Conservation (phyloP, 1,140 invertebrate genomes). For the Drosophila bifasciata region DNA sequence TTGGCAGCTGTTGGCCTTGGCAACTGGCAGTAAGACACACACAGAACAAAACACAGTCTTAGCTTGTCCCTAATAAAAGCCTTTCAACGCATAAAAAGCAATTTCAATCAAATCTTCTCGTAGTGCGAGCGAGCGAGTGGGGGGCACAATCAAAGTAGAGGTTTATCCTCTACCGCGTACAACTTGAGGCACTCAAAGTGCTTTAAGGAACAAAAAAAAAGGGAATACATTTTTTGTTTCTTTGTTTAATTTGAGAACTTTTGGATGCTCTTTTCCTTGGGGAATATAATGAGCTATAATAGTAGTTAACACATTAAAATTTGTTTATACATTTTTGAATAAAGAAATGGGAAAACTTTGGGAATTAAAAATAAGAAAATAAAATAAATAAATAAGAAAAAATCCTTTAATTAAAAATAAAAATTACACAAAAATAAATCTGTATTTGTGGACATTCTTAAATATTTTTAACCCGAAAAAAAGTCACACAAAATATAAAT, state of each 20-base stretch:
- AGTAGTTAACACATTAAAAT: too few relatives aligned
- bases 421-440: too few relatives aligned
- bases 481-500: too few relatives aligned
- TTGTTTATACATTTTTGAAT: too few relatives aligned
- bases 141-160: slow-evolving; percentile 15
- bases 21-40: slow-evolving; percentile 13
- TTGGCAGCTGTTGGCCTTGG: slow-evolving; percentile 51
- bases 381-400: too few relatives aligned
- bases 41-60: slow-evolving; percentile 19
- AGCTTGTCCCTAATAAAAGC: slow-evolving; percentile 49
- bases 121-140: slow-evolving; percentile 36
- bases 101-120: slow-evolving; percentile 62
- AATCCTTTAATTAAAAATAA: too few relatives aligned
- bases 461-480: too few relatives aligned
- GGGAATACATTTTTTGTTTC: background rate
- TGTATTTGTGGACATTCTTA: too few relatives aligned
- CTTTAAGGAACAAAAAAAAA: slow-evolving; percentile 5
- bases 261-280: slow-evolving; percentile 5
- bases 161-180: slow-evolving; percentile 11
- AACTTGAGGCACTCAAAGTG: slow-evolving; percentile 31
- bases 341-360: too few relatives aligned
- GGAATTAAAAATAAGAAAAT: too few relatives aligned
- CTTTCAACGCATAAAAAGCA: slow-evolving; percentile 54
- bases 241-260: background rate
- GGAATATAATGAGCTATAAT: background rate